Evolutionary conservation across 2,797 vertebrate species (phyloP), one percentile per base, ranked within the genome.

Genomic region (Falco novaeseelandiae): DNA sequence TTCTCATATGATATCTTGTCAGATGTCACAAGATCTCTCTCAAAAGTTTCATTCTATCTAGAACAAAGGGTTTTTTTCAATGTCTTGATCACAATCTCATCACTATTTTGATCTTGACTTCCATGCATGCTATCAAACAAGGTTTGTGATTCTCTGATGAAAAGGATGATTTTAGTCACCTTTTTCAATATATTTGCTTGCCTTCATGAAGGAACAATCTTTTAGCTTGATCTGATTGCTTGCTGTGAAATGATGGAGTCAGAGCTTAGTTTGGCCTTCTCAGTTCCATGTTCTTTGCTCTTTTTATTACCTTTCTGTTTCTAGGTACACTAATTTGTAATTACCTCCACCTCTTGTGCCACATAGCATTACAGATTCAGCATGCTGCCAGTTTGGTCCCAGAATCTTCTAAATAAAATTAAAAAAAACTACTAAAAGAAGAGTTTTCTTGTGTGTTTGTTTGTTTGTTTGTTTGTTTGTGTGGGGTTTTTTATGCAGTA

Each of bases 401-500:
- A 77, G 20, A 86, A 76, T 89, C 82, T 83, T 93, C n/a, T 54
- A 54, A 91, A 54, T 46, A 42, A 78, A 90, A 79, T 26, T 1
- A 10, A 8, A 83, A 81, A 83, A 92, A 42, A 29, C 8, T 36
- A 0, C 14, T 23, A 36, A 57, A 83, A 49, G 6, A 73, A 86
- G 4, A 1, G 4, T 3, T 82, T n/a, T 84, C 8, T 38, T 18
- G 3, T 30, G 9, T 29, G 13, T 30, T 14, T 48, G 36, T 30
- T 6, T 49, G 6, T 2, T 55, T 48, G 4, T 14, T 38, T 21
- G 0, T 8, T 32, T 48, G 2, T 13, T 36, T 62, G 9, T 9
- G 1, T 13, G 0, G 20, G 7, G 1, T 40, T 76, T 46, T 57
- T 46, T 61, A 63, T 4, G 62, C 26, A 32, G 3, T 46, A 49